Evolutionary conservation across 2,113 vertebrate genomes (phyloP).

Genomic region (Scomber colias): DNA sequence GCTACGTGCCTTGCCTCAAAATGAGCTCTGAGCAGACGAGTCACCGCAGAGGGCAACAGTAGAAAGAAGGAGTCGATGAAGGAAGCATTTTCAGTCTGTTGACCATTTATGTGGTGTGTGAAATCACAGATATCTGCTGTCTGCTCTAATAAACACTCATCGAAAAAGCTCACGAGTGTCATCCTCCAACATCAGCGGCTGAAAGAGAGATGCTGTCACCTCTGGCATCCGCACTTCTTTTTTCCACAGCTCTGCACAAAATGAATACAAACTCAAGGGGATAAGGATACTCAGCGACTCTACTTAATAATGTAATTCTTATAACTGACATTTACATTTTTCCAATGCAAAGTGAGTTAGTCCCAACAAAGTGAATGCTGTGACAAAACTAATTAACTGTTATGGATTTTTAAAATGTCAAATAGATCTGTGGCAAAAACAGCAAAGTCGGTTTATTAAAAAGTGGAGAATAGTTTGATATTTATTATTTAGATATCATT

Average conservation of each 20-base stretch:
- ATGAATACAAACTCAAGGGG: conserved; percentile 12
- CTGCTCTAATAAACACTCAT: conserved; percentile 36
- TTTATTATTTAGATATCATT: conserved; percentile 28
- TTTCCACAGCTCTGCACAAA: conserved; percentile 9
- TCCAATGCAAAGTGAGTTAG: background rate
- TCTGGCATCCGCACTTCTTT: background rate
- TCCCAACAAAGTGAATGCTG: conserved; percentile 1
- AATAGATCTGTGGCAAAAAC: conserved; percentile 9
- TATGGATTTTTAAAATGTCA: conserved; percentile 13
- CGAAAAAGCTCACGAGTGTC: conserved; percentile 16
- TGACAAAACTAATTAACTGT: conserved; percentile 25
- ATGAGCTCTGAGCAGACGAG: conserved; percentile 51
- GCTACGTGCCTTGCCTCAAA: conserved; percentile 54
- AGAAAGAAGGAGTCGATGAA: conserved; percentile 35
- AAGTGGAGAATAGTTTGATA: background rate
- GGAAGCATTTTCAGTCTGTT: conserved; percentile 38
- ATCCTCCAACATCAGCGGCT: conserved; percentile 15
- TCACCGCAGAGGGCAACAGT: conserved; percentile 61
- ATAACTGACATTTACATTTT: conserved; percentile 12
- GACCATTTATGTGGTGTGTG: conserved; percentile 40
- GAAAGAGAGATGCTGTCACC: conserved; percentile 30
- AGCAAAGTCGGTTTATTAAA: background rate
- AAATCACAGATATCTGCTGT: conserved; percentile 42
- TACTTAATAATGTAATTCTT: conserved; percentile 5
- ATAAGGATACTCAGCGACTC: background rate